phyloP scores from a whole-genome alignment of 2,113 vertebrate genomes.

The Smithornis capensis region DNA sequence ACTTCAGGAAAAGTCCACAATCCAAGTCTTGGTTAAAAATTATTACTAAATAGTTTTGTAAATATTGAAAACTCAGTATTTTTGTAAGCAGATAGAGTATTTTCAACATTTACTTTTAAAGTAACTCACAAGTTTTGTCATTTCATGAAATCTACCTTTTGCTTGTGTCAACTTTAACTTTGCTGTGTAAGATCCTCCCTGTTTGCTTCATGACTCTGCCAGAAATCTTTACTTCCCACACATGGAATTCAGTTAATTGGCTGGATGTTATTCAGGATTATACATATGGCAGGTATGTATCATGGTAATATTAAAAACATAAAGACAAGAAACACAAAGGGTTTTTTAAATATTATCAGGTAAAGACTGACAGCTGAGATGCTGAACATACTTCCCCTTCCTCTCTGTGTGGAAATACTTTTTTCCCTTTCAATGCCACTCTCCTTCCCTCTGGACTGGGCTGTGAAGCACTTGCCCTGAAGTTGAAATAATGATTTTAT shows the following conservation, averaged over 20 bases:
- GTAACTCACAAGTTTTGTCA: background rate
- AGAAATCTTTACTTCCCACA: background rate
- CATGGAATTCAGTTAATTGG: background rate
- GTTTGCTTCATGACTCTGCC: background rate
- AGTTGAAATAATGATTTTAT: background rate
- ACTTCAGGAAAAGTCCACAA: background rate
- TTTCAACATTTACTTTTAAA: background rate
- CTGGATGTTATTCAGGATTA: background rate
- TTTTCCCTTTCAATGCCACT: background rate
- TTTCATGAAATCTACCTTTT: background rate
- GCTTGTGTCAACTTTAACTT: background rate
- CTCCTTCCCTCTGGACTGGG: background rate
- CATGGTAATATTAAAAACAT: background rate
- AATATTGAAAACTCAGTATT: background rate
- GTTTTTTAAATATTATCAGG: background rate
- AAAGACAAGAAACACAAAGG: background rate
- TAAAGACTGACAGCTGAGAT: background rate
- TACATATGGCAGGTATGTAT: rapidly evolving
- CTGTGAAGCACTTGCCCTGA: background rate
- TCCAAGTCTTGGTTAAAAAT: background rate
- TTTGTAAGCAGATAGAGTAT: background rate
- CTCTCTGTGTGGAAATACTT: background rate
- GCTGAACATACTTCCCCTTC: background rate
- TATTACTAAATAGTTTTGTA: background rate
- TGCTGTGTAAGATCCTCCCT: background rate